These are phyloP conservation scores for Lepidocyrtoides sp. DNA, from an alignment of 2,888 invertebrate species.

Conservation along the genomic window DNA sequence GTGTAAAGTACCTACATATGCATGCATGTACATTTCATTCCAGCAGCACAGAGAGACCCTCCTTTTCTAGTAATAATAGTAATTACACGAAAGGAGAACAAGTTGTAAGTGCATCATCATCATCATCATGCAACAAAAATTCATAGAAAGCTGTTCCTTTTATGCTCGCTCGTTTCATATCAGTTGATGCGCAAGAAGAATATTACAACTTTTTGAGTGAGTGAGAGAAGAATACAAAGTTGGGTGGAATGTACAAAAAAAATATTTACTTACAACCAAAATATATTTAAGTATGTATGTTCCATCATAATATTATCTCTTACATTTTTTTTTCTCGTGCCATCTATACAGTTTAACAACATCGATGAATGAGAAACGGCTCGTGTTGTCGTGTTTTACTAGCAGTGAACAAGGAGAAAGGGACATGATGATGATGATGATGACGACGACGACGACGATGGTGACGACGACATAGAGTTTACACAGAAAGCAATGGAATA, in stretches of 20 bases:
- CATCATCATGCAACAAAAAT: too few species aligned
- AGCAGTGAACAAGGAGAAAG: conserved; percentile 9
- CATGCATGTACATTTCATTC: background rate
- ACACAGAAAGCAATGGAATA: background rate
- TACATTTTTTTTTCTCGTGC: background rate
- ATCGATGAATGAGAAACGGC: conserved; percentile 35
- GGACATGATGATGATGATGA: background rate
- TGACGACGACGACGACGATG: background rate
- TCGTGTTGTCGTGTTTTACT: background rate
- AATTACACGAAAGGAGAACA: background rate
- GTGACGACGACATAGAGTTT: background rate
- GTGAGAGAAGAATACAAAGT: background rate
- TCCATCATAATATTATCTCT: background rate
- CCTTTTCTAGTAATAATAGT: background rate
- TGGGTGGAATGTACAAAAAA: background rate
- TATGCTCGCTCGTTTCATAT: background rate
- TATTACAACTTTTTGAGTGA: background rate
- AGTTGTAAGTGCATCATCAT: background rate
- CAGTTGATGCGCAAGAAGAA: background rate
- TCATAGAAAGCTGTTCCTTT: too few species aligned
- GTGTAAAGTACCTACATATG: background rate
- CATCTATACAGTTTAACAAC: conserved; percentile 16
- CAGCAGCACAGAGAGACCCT: too few species aligned
- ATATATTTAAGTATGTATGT: background rate
- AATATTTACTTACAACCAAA: background rate